These are phyloP conservation scores for Lamproptera curius DNA, from an alignment of 2,888 invertebrate species.

Conservation along the genomic window DNA sequence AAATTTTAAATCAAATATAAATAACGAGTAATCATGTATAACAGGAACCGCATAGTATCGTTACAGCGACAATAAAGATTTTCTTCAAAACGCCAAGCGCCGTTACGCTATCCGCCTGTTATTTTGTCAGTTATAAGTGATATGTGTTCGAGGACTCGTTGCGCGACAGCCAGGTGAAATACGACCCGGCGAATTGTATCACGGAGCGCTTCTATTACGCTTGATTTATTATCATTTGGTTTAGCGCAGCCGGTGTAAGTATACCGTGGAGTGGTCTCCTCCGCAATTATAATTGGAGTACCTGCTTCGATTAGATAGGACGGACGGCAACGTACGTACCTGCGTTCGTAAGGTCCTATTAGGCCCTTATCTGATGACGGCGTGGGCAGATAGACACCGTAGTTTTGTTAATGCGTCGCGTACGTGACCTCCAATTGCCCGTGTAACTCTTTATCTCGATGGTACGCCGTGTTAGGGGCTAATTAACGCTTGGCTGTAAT, in stretches of 20 bases:
- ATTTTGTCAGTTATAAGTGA: background rate
- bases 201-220: background rate
- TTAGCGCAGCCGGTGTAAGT: no score
- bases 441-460: background rate
- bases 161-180: constrained; percentile 6
- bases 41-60: no score
- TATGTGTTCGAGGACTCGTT: background rate
- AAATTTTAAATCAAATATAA: no score
- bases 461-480: background rate
- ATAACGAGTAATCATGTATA: no score
- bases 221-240: constrained; percentile 8
- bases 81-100: background rate
- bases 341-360: constrained; percentile 24
- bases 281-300: constrained; percentile 13
- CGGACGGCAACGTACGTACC: constrained; percentile 9
- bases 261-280: constrained; percentile 5
- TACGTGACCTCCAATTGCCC: constrained; percentile 1
- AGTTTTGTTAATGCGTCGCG: background rate
- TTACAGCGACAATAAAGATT: no score
- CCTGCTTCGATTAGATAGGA: constrained; percentile 17
- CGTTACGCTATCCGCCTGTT: background rate
- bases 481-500: no score
- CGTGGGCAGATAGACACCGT: constrained; percentile 9
- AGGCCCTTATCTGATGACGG: constrained; percentile 17
- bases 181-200: constrained; percentile 11